Base-by-base conservation (phyloP, 2,888 invertebrate genomes). In the Habrosyne pyritoides region DNA sequence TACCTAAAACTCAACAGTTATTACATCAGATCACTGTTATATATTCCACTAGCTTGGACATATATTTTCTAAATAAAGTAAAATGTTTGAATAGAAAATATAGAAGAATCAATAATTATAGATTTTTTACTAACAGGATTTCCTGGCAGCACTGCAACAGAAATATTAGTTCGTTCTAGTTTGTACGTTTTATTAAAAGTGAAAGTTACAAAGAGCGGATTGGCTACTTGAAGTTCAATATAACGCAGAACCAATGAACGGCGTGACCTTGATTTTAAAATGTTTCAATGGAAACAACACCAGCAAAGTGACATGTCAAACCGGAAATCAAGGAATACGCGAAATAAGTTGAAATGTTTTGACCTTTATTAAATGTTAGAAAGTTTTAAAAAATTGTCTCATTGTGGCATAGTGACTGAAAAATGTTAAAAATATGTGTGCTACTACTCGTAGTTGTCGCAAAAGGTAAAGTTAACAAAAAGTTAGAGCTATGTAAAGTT, bases 391-490 rank as follows among this genome's bases (percentile, higher is more conserved):
- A 70, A 68, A 57, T 69, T 64, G 60, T 64, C 53, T 33, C 67
- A 73, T 60, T 57, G 60, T 55, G 59, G 33, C 26, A 53, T 60
- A 70, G 60, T 67, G 56, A 60, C 46, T 57, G 54, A 50, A 83
- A 69, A 57, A 89, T 89, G 88, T 72, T 74, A 53, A 73, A 63
- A 74, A 68, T 79, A 78, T 84, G 77, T 69, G 63, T 84, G 50
- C 58, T 84, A 52, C 56, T 87, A 53, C 55, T 87, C 51, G 68
- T 78, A 64, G 66, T 83, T 58, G 62, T 79, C 47, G 68, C 79
- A 53, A 71, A 71, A 86, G 86, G 89, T 86, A 80, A 22, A 56
- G 24, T 52, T 53, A 53, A 12, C 14, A 26, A 30, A 18, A 36
- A 49, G 55, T 47, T 21, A 22, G 53, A 53, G 47, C 50, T 53